These are phyloP conservation scores for Cryptophagus acutangulus DNA, from an alignment of 2,888 invertebrate species.

Conservation along the genomic window DNA sequence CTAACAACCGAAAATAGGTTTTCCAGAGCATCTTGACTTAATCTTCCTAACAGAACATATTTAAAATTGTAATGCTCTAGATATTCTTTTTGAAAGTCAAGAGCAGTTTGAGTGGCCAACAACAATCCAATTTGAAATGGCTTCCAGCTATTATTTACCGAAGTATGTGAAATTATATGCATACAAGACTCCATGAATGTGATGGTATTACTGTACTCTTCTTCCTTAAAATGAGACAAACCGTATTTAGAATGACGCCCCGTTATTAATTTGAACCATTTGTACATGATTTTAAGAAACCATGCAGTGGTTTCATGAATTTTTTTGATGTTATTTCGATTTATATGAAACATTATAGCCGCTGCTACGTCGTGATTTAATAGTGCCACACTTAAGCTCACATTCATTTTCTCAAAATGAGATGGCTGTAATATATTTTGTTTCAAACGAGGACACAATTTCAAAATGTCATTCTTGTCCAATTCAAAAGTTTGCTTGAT, in stretches of 20 bases:
- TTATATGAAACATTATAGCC: conserved; percentile 11
- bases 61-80: neutral
- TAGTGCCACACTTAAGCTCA: conserved; percentile 10
- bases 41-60: too few relatives aligned
- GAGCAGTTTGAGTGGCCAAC: conserved; percentile 5
- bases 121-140: conserved; percentile 6
- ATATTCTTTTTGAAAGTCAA: conserved; percentile 6
- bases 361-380: conserved; percentile 11
- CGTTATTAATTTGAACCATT: conserved; percentile 15
- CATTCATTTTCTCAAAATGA: conserved; percentile 18
- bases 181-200: conserved; percentile 1
- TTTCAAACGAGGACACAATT: conserved; percentile 14
- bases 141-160: conserved; percentile 1
- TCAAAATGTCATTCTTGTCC: conserved; percentile 10
- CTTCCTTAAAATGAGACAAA: neutral
- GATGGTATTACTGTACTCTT: neutral
- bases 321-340: conserved; percentile 3
- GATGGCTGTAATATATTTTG: conserved; percentile 11
- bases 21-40: too few relatives aligned
- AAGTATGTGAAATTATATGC: conserved; percentile 7
- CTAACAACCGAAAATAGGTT: too few relatives aligned
- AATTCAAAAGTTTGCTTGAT: conserved; percentile 7
- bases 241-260: neutral
- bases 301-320: conserved; percentile 11
- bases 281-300: conserved; percentile 8